phyloP scores from a whole-genome alignment of 1,140 invertebrate genomes.

The Matsumurasca onukii region DNA sequence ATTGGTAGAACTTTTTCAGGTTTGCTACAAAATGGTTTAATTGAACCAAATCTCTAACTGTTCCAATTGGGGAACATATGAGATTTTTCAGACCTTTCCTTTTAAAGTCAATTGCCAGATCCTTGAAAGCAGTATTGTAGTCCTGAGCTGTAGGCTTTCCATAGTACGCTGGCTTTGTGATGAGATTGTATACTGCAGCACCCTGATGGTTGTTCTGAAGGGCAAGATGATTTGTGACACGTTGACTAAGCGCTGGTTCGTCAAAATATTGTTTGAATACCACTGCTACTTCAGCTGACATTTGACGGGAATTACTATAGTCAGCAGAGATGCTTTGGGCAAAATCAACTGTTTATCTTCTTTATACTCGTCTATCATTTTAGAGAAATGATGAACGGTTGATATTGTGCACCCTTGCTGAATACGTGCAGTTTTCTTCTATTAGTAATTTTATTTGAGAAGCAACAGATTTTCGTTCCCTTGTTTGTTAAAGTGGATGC shows the following conservation, averaged over 20 bases:
- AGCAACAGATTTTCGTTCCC: no score
- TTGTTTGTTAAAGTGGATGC: no score
- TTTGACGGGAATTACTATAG: not conserved
- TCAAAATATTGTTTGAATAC: not conserved
- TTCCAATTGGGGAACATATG: not conserved
- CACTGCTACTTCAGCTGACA: not conserved
- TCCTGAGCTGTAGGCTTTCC: not conserved
- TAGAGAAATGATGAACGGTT: no score
- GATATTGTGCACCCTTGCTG: no score
- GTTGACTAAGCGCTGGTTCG: not conserved
- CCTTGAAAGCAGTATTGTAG: not conserved
- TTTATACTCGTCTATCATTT: no score
- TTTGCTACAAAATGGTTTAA: not conserved
- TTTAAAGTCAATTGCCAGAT: not conserved
- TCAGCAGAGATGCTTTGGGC: not conserved
- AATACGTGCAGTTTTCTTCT: no score
- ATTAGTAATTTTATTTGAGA: no score
- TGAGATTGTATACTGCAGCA: not conserved
- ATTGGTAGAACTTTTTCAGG: not conserved
- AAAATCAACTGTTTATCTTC: no score
- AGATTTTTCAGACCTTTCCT: no score
- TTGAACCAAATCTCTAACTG: not conserved
- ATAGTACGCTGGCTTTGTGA: not conserved
- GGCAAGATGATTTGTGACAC: not conserved
- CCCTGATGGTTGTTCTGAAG: constrained; percentile 5